Conservation (phyloP, 2,888 invertebrate genomes). For the Lucinisca nassula region DNA sequence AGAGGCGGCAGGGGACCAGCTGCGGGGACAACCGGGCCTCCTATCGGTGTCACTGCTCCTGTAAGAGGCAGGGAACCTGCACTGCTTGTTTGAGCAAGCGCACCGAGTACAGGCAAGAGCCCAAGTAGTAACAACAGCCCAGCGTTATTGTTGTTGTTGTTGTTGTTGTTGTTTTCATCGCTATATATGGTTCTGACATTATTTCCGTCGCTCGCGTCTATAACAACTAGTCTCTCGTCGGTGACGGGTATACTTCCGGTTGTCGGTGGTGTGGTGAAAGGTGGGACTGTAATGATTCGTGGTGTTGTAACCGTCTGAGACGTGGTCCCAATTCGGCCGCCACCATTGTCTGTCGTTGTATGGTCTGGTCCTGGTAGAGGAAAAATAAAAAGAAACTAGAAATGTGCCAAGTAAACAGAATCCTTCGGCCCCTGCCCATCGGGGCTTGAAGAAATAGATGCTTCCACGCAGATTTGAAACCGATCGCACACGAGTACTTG, state of each 20-base stretch:
- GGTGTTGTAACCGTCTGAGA: neutral
- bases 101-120: constrained; percentile 57
- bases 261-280: neutral
- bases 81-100: constrained; percentile 18
- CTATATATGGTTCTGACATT: neutral
- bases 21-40: neutral
- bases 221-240: constrained; percentile 34
- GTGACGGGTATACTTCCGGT: neutral
- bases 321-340: too few species aligned
- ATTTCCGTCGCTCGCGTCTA: constrained; percentile 18
- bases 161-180: neutral
- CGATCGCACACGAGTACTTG: too few species aligned
- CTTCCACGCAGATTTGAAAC: too few species aligned
- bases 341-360: neutral
- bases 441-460: too few species aligned
- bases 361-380: neutral
- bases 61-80: neutral
- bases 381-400: too few species aligned
- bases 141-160: constrained; percentile 29
- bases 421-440: too few species aligned
- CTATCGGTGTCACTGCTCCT: neutral
- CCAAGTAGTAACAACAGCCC: constrained; percentile 49
- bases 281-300: neutral
- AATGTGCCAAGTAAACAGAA: too few species aligned
- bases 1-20: neutral